A percentile compares a stretch with the other conserved stretches of the same genome.
phyloP scores from a whole-genome alignment of 2,888 invertebrate species.

The Slavum lentiscoides region DNA sequence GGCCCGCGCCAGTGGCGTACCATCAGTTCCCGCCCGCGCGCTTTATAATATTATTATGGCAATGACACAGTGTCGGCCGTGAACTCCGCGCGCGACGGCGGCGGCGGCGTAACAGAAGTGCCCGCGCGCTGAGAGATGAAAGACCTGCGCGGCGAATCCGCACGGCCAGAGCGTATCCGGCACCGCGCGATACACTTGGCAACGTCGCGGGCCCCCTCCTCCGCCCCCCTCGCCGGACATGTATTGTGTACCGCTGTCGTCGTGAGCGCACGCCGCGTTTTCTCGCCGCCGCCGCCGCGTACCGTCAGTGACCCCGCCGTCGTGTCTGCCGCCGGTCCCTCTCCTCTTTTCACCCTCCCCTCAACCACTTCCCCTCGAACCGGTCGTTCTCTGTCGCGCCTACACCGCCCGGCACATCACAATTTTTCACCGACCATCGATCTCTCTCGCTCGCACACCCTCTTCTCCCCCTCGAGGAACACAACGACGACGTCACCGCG shows the following conservation, averaged over 20 bases:
- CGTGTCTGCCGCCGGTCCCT: neutral
- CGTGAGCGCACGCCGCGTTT: neutral
- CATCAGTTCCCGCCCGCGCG: too few species aligned
- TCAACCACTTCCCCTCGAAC: too few species aligned
- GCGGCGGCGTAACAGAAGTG: neutral
- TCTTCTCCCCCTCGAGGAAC: too few species aligned
- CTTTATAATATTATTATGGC: conserved; percentile 16
- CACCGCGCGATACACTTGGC: conserved; percentile 17
- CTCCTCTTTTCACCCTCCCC: neutral
- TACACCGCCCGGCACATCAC: too few species aligned
- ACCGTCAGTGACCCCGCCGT: neutral
- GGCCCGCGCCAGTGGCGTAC: too few species aligned
- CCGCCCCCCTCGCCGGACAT: neutral
- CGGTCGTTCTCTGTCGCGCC: too few species aligned
- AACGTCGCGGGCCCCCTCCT: conserved; percentile 19
- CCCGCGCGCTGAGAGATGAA: conserved; percentile 31
- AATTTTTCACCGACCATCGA: too few species aligned
- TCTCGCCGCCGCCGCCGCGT: neutral
- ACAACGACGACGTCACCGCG: too few species aligned
- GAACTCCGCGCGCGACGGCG: conserved; percentile 26
- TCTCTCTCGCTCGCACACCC: too few species aligned
- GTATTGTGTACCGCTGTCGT: neutral
- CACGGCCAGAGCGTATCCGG: neutral
- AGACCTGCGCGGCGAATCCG: conserved; percentile 44
- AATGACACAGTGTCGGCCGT: conserved; percentile 49